These are phyloP conservation scores for Porites cylindrica DNA, from an alignment of 92 coral and sea anemone species.

Conservation along the genomic window DNA sequence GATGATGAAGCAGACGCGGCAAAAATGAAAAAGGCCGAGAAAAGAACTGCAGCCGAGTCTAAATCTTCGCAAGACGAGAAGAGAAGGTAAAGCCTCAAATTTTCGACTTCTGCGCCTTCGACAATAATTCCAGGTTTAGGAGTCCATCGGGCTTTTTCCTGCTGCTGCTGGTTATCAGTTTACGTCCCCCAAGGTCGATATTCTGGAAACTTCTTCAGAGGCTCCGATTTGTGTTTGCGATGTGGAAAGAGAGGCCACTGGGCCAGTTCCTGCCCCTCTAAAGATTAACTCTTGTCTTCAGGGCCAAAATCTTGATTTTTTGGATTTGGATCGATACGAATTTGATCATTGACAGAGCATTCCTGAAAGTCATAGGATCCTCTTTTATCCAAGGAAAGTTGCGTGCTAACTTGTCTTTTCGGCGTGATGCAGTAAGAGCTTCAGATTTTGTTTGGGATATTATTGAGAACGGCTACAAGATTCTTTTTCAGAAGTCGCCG, in stretches of 20 bases:
- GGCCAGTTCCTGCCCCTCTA: slow-evolving; percentile 26
- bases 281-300: slow-evolving; percentile 12
- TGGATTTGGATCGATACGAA: slow-evolving; percentile 15
- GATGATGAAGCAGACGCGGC: slow-evolving; percentile 51
- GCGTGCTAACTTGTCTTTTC: slow-evolving; percentile 43
- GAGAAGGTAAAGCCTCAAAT: background rate
- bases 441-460: slow-evolving; percentile 59
- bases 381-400: slow-evolving; percentile 31
- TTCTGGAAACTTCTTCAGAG: slow-evolving; percentile 2
- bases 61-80: slow-evolving; percentile 13
- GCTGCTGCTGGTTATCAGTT: background rate
- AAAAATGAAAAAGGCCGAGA: slow-evolving; percentile 32
- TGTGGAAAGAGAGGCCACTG: slow-evolving; percentile 39
- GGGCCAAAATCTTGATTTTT: slow-evolving; percentile 5
- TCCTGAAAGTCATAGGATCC: background rate
- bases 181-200: slow-evolving; percentile 41
- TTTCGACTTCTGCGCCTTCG: slow-evolving; percentile 12
- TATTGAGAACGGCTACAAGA: slow-evolving; percentile 64
- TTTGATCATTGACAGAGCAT: background rate
- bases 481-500: slow-evolving; percentile 45
- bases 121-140: slow-evolving; percentile 27
- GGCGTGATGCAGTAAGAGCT: slow-evolving; percentile 51
- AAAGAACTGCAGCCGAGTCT: slow-evolving; percentile 17
- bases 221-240: slow-evolving; percentile 32
- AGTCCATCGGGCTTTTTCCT: background rate